Base-by-base conservation (phyloP, 2,797 vertebrate species). In the Parambassis ranga region DNA sequence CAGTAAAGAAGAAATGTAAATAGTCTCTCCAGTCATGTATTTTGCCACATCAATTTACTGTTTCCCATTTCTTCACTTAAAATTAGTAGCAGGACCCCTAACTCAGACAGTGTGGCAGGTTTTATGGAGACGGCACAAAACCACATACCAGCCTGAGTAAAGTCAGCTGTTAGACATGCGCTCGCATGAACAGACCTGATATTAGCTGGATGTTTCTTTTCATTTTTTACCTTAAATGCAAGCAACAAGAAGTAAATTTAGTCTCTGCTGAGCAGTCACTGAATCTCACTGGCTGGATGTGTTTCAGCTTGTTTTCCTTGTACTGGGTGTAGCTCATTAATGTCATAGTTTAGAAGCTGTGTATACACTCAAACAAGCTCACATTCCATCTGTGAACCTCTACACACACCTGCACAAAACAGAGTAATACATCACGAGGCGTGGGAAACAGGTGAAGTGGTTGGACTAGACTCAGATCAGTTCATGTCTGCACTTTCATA, bases 401-500 rank as follows among this genome's bases (percentile, higher is more conserved):
- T 20, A 32, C 36, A 31, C 39, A 18, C 35, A 36, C 52, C 39
- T 47, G 51, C 39, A 24, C 15, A 22, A 23, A 24, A 39, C n/a
- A 27, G 28, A 32, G 15, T 15, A 16, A 13, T 46, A 14, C 23
- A 3, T 5, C 16, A 3, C 14, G 27, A 65, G 36, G 63, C 47
- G 75, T 87, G 80, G 79, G 77, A 87, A 85, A 58, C 55, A n/a
- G 71, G 71, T 59, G 75, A 65, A 46, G 70, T 22, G 4, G 38
- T 74, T 50, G 24, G 62, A 64, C 8, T 1, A 51, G 24, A 26
- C 35, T 44, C 57, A 7, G 11, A 52, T 49, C 7, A 10, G n/a
- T 48, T 23, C 7, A 18, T 63, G 49, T 8, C 23, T 51, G 68
- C 1, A 11, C 47, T 59, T 50, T 55, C 14, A 24, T 44, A 48